These are phyloP conservation scores for Okapia johnstoni DNA, from an alignment of 2,113 vertebrate species.

Conservation along the genomic window DNA sequence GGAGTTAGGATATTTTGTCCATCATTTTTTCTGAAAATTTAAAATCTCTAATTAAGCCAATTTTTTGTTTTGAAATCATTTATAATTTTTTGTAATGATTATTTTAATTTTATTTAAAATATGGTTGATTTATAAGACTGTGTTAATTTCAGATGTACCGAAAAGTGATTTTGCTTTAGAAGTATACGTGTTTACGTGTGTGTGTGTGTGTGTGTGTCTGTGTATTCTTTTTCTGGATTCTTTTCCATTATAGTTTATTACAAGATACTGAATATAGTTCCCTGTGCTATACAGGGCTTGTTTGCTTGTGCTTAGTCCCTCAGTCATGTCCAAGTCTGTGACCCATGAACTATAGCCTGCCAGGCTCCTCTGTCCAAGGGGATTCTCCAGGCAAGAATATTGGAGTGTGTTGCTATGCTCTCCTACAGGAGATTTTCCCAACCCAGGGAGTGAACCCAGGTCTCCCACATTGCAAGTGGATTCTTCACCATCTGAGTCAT, in stretches of 20 bases:
- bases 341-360: not conserved
- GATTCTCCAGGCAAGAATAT: not conserved
- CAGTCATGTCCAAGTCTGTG: not conserved
- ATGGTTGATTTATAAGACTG: too few species aligned
- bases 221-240: not conserved
- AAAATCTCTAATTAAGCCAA: not conserved
- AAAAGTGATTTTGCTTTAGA: not conserved
- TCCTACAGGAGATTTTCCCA: not conserved
- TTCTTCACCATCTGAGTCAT: not conserved
- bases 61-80: not conserved
- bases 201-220: too few species aligned
- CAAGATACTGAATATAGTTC: not conserved
- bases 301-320: not conserved
- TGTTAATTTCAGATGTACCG: not conserved
- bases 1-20: not conserved
- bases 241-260: not conserved
- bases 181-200: not conserved
- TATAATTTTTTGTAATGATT: not conserved
- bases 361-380: not conserved
- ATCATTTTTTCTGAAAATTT: not conserved
- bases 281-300: not conserved
- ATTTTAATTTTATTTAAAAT: not conserved
- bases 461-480: not conserved
- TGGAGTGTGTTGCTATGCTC: not conserved
- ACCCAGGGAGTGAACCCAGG: not conserved